These are phyloP conservation scores for Sycobia sp. DNA, from an alignment of 1,140 invertebrate species.

Conservation along the genomic window DNA sequence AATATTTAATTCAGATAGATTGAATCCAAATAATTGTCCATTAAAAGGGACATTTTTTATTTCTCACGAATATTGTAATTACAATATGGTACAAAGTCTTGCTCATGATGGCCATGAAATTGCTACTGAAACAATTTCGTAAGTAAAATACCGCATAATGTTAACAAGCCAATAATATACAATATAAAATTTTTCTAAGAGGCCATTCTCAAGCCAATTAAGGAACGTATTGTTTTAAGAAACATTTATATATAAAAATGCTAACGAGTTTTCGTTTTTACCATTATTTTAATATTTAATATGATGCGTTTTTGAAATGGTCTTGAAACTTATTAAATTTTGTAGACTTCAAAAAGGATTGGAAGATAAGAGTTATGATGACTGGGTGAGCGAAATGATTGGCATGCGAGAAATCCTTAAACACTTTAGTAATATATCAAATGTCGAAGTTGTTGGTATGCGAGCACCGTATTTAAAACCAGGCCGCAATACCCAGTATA, in stretches of 20 bases:
- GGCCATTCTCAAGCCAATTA: too few relatives aligned
- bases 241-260: too few relatives aligned
- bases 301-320: too few relatives aligned
- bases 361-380: constrained; percentile 86
- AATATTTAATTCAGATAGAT: constrained; percentile 77
- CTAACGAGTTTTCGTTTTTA: too few relatives aligned
- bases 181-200: too few relatives aligned
- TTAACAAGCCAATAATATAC: too few relatives aligned
- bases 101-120: constrained; percentile 91
- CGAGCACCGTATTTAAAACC: constrained; percentile 89
- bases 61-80: constrained; percentile 94
- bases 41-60: constrained; percentile 93
- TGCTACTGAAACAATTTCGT: constrained; percentile 86
- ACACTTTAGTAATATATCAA: constrained; percentile 82
- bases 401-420: constrained; percentile 87
- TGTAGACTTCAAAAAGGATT: constrained; percentile 73
- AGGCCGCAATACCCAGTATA: constrained; percentile 89
- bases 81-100: constrained; percentile 87
- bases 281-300: too few relatives aligned
- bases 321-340: too few relatives aligned
- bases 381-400: constrained; percentile 92
- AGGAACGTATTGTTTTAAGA: too few relatives aligned
- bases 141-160: constrained; percentile 50
- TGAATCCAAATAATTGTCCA: constrained; percentile 88
- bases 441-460: constrained; percentile 83